phyloP scores from a whole-genome alignment of 2,797 vertebrate genomes.

The Salmo trutta region DNA sequence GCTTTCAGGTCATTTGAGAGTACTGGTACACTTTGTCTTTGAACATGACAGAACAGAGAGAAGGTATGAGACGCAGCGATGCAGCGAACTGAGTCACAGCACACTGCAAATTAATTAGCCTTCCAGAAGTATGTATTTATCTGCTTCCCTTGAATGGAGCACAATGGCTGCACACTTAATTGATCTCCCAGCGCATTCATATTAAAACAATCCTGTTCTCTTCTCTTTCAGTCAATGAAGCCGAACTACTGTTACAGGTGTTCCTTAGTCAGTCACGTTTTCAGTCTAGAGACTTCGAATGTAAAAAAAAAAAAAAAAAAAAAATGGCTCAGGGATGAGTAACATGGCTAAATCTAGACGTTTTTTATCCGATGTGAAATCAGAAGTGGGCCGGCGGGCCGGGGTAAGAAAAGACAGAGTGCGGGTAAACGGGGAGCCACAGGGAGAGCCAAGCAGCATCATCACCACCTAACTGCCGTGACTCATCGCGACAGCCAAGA shows the following conservation, averaged over 20 bases:
- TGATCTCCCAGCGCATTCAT: constrained; percentile 28
- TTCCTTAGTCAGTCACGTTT: constrained; percentile 15
- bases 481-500: constrained; percentile 23
- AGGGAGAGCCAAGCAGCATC: neutral
- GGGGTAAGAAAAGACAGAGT: neutral
- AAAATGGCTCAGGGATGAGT: constrained; percentile 1
- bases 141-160: constrained; percentile 9
- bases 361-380: constrained; percentile 20
- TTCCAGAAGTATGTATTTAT: constrained; percentile 36
- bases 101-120: constrained; percentile 39
- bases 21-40: neutral
- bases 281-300: neutral
- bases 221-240: constrained; percentile 10
- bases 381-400: constrained; percentile 8
- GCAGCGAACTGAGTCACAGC: neutral
- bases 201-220: constrained; percentile 18
- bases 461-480: constrained; percentile 10
- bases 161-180: constrained; percentile 18
- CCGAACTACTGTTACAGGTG: constrained; percentile 2
- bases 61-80: constrained; percentile 17
- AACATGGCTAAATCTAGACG: constrained; percentile 12
- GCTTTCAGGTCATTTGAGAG: neutral
- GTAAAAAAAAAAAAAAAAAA: neutral
- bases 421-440: no score
- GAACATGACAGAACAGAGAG: neutral